Base-by-base conservation (phyloP, 2,797 vertebrate species). In the Pyrocephalus nanus region DNA sequence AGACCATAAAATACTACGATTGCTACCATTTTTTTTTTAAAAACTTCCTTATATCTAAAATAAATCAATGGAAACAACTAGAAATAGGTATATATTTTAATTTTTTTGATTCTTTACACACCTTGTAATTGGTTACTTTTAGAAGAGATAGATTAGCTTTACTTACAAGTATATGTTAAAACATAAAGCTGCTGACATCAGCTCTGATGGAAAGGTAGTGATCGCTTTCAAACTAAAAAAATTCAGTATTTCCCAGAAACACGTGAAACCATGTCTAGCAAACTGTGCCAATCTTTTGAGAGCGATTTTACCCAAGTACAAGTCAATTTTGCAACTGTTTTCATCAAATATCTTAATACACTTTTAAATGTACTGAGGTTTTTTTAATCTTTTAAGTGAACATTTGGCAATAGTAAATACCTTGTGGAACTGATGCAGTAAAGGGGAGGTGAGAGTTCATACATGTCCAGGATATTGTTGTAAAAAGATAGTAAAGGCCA, bases 111-210 rank as follows among this genome's bases (percentile, higher is more conserved):
- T 85, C 48, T 95, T 87, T 95, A 48, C 25, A 69, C 26, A 85
- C 4, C 27, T 78, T 40, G 8, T 81, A 80, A 92, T 84, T 91
- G 8, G 75, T 95, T 82, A 34, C 7, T 92, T 91, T 95, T 72
- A 82, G 57, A 94, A 58, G 80, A 93, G 48, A 43, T 32, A 91
- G 26, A 70, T 67, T 34, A 94, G 23, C 65, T 94, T 85, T 94
- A 81, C 43, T 80, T 67, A 58, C 58, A 80, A 50, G 67, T 40
- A 81, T 2, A 55, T 18, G 29, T 94, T 94, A 92, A 70, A 92
- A 30, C 30, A 57, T 25, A 92, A 40, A 80, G 25, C 36, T 61
- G 22, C 32, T 36, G 34, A 53, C 19, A 18, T 81, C 38, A 48
- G 5, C 36, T 90, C 17, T 71, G n/a, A 53, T 66, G 21, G 82